Base-by-base conservation (phyloP, 2,888 invertebrate genomes). In the Sminthurinus aureus region DNA sequence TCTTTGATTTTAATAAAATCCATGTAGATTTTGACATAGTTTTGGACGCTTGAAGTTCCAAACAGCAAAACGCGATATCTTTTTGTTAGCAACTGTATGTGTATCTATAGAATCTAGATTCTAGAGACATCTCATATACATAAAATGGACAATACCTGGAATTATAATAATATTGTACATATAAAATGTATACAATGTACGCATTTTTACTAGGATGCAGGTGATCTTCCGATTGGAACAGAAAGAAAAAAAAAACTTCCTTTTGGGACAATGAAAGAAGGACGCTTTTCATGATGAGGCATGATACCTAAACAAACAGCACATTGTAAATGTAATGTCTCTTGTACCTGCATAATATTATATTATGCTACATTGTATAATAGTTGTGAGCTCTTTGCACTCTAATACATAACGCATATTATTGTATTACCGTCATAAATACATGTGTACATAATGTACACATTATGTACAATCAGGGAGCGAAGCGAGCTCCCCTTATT, bases 291-390 rank as follows among this genome's bases (percentile, higher is more conserved):
- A 79, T 79, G 79, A 79, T 69, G 79, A 79, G 73, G 64, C 64
- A 66, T 81, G 81, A 74, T 74, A 74, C 81, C 74, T 81, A 81
- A 81, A 81, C 81, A 81, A 75, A 81, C 73, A 81, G 64, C 64
- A 50, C 24, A 38, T 38, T 38, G 38, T 38, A 38, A 38, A n/a
- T n/a, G n/a, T n/a, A 38, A 38, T 38, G 38, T 38, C 38, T 38
- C 3, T 38, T 38, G 38, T 38, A 38, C 38, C 38, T 38, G 38
- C 38, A 38, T 38, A 15, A 6, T 58, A 58, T 58, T 58, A 11
- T 58, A 58, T 58, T 58, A 58, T 58, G 58, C 38, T 38, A 38
- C 38, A 38, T 38, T 38, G 1, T 38, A 38, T 38, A 38, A 38
- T 6, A 38, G 38, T 38, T 38, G 38, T 38, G 38, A 38, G 38